A percentile compares a stretch with the other conserved stretches of the same genome.
These are phyloP conservation scores for Oreochromis aureus DNA, from an alignment of 2,113 vertebrate genomes.

Conservation along the genomic window DNA sequence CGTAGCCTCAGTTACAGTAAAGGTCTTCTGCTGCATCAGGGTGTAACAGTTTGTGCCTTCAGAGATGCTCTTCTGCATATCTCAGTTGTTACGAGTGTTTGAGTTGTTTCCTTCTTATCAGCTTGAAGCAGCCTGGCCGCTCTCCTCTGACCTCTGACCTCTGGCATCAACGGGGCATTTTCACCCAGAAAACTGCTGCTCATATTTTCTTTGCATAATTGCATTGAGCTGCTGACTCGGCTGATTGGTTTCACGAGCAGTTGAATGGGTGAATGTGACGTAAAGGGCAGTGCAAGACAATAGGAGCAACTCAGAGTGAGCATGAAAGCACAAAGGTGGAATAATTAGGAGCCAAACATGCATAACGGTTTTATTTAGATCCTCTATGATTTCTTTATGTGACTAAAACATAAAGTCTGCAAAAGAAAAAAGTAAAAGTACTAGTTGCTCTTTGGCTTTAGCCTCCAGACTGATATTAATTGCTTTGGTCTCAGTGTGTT, in stretches of 20 bases:
- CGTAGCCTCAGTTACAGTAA: no score
- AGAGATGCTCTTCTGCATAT: background rate
- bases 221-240: background rate
- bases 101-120: background rate
- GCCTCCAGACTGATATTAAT: constrained; percentile 5
- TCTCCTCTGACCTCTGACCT: no score
- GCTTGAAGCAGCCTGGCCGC: background rate
- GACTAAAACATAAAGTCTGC: background rate
- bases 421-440: background rate
- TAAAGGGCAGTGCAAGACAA: background rate
- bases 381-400: background rate
- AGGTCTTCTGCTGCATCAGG: background rate
- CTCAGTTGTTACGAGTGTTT: background rate
- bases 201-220: background rate
- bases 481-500: background rate
- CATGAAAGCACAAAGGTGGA: background rate
- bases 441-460: background rate
- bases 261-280: background rate
- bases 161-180: background rate
- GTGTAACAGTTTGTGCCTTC: background rate
- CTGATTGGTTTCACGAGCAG: background rate
- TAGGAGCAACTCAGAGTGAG: background rate
- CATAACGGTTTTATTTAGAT: background rate
- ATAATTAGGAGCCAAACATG: background rate
- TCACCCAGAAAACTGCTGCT: background rate